Evolutionary conservation across 2,113 vertebrate genomes (phyloP).

Genomic region (Choloepus hoffmanni): DNA sequence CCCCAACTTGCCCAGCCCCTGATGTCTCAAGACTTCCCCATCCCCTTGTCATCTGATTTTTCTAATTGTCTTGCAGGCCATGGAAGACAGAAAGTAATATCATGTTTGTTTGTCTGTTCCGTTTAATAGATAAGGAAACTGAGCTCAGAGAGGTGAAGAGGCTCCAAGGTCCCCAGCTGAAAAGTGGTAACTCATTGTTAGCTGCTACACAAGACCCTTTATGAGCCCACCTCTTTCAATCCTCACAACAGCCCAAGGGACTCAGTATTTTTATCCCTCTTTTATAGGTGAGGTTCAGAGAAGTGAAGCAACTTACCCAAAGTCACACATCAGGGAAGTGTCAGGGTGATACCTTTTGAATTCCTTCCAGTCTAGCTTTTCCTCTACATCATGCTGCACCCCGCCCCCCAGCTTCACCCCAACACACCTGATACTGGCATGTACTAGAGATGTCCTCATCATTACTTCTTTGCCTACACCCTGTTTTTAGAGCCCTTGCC

Average conservation of each 20-base stretch:
- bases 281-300: neutral
- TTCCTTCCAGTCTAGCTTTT: neutral
- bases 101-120: neutral
- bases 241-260: accelerated
- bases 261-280: neutral
- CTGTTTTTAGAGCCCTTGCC: neutral
- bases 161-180: neutral
- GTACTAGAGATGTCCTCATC: neutral
- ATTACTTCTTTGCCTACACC: neutral
- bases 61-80: neutral
- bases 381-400: neutral
- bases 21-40: neutral
- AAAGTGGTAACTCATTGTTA: neutral
- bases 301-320: neutral
- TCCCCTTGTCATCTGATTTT: neutral
- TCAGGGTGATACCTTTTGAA: neutral
- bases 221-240: neutral
- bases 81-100: neutral
- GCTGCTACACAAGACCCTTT: neutral
- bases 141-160: neutral
- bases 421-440: neutral
- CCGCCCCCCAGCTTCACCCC: neutral
- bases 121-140: neutral
- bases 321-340: neutral
- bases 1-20: neutral